Percentiles rank a stretch among this genome's conserved stretches.
These are phyloP conservation scores for Protaetia brevitarsis DNA, from an alignment of 1,140 invertebrate species.

Conservation along the genomic window DNA sequence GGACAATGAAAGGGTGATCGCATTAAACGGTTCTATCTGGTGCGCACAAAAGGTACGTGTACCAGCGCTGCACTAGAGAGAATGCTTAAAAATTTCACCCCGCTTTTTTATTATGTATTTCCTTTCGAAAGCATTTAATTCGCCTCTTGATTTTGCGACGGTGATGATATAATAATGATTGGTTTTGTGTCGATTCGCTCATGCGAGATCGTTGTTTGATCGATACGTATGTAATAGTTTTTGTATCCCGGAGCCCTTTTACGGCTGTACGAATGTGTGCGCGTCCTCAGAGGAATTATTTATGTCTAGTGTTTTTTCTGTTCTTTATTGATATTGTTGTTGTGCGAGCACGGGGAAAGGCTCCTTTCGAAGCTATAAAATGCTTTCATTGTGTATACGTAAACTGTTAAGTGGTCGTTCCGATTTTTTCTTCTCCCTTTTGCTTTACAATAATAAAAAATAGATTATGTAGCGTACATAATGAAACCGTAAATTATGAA, in stretches of 20 bases:
- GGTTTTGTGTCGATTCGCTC: constrained; percentile 27
- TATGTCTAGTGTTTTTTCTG: neutral
- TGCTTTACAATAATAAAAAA: too few relatives aligned
- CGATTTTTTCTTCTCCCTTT: neutral
- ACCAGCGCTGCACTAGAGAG: constrained; percentile 38
- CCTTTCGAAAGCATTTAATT: constrained; percentile 21
- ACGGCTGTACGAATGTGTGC: neutral
- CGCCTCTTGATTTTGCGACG: constrained; percentile 25
- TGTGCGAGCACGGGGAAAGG: neutral
- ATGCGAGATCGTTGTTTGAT: constrained; percentile 33
- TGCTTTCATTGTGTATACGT: neutral
- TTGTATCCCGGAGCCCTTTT: neutral
- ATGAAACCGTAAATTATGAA: too few relatives aligned
- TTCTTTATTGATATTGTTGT: neutral
- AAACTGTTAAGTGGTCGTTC: neutral
- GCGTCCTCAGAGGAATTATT: neutral
- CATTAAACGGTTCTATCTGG: constrained; percentile 30
- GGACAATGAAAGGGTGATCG: constrained; percentile 37
- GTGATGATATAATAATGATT: constrained; percentile 34
- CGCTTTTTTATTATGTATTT: neutral
- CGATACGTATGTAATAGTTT: constrained; percentile 27
- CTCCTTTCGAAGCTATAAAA: neutral
- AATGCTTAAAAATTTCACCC: constrained; percentile 30
- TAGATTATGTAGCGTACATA: too few relatives aligned
- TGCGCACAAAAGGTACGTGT: constrained; percentile 24